phyloP scores from a whole-genome alignment of 2,888 invertebrate genomes.

The Drosophila neoperkinsi region DNA sequence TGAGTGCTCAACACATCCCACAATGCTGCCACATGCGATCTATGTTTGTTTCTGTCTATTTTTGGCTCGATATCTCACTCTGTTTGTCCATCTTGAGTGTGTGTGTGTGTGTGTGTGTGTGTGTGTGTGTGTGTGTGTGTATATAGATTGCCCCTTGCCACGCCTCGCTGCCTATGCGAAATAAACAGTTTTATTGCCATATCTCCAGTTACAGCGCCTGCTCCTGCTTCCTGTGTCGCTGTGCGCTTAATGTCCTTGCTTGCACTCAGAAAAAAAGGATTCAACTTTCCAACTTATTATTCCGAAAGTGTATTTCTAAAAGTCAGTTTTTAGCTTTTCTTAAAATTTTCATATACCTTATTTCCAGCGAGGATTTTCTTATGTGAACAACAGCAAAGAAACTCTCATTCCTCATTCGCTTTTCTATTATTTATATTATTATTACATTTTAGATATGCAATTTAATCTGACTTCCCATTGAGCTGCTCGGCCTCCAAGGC shows the following conservation, averaged over 20 bases:
- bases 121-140: conserved; percentile 28
- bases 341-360: too few relatives aligned
- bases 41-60: conserved; percentile 11
- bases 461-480: too few relatives aligned
- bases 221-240: conserved; percentile 16
- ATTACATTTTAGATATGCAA: too few relatives aligned
- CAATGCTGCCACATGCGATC: conserved; percentile 36
- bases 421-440: too few relatives aligned
- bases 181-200: conserved; percentile 39
- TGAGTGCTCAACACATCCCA: conserved; percentile 50
- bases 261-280: neutral
- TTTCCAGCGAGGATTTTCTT: too few relatives aligned
- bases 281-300: neutral
- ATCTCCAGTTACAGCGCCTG: neutral
- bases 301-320: neutral
- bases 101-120: conserved; percentile 13
- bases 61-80: neutral
- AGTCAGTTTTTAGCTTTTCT: neutral
- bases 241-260: neutral
- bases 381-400: too few relatives aligned
- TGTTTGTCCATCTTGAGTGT: neutral
- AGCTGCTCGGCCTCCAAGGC: too few relatives aligned
- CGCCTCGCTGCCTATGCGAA: conserved; percentile 41
- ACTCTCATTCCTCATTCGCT: too few relatives aligned
- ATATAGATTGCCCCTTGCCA: conserved; percentile 48